Evolutionary conservation across 2,888 invertebrate species (phyloP), one percentile per base, ranked within the genome.

Genomic region (Catocala nupta): DNA sequence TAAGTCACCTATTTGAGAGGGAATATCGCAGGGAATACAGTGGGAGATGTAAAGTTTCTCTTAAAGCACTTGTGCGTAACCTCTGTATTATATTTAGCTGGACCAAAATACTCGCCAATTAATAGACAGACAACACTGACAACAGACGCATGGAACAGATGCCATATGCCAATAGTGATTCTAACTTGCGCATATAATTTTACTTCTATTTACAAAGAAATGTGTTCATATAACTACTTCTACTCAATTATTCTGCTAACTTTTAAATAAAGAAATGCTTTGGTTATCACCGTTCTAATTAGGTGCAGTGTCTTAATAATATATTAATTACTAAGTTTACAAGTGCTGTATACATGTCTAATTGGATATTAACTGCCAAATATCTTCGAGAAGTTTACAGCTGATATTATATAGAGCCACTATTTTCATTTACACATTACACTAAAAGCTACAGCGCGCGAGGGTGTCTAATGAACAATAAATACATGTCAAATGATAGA

Each of bases 71-170:
- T 90, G 89, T 77, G 80, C 61, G 54, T 66, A 85, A 88, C 84
- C 88, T 86, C 79, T 78, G 71, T 50, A 81, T 84, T 83, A 87
- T 86, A 81, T 81, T 65, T 88, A 90, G 86, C 76, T 52, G 63
- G 69, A 84, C 89, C 68, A 80, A 90, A 90, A 90, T 91, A 91
- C 80, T 66, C 64, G 71, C 82, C 86, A 86, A 90, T 90, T 89
- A 90, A 90, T 89, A 87, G 82, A 53, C 71, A 44, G 75, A 71
- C 73, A 65, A 66, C 75, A 80, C 82, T 74, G 83, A 86, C 81
- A 77, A 77, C 76, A 82, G 77, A 81, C 71, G 78, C 74, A 74
- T 77, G 77, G 44, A 50, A 8, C 36, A 45, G 55, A 54, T 56
- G 58, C 44, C 55, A 56, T 63, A 63, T 63, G 9, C 59, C 50